Evolutionary conservation across 2,113 vertebrate species (phyloP).

Genomic region (Athene noctua): DNA sequence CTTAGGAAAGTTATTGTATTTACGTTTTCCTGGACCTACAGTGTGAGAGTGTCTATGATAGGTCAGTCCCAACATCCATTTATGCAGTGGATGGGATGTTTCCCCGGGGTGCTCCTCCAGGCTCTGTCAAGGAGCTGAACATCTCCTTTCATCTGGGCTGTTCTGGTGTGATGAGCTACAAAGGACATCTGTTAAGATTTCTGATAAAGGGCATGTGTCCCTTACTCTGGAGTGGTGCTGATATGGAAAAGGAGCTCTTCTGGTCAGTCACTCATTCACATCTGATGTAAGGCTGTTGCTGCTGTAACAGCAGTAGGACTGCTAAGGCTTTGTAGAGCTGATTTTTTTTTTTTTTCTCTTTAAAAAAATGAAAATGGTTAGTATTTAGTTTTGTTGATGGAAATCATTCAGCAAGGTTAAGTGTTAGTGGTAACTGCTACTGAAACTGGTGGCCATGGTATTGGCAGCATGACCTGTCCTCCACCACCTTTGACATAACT

Average conservation of each 20-base stretch:
- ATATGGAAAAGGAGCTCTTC: not conserved
- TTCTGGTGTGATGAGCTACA: not conserved
- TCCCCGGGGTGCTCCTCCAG: not conserved
- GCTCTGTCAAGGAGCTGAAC: not conserved
- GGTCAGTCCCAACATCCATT: not conserved
- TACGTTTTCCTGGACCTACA: not conserved
- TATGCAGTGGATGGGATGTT: not conserved
- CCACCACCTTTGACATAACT: not conserved
- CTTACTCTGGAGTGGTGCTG: not conserved
- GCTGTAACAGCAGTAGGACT: not conserved
- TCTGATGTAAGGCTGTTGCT: not conserved
- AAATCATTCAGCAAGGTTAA: not conserved
- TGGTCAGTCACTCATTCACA: not conserved
- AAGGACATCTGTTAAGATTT: not conserved
- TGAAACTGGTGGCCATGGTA: not conserved
- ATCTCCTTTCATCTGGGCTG: not conserved
- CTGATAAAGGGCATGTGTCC: not conserved
- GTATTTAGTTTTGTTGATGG: not conserved
- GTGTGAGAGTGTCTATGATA: not conserved
- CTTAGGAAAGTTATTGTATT: not conserved
- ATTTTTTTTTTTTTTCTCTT: not conserved
- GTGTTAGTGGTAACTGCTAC: not conserved
- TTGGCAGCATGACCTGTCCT: not conserved
- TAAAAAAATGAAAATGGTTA: not conserved
- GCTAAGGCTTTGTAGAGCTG: not conserved